Conservation (phyloP, 2,888 invertebrate genomes). For the Caenorhabditis sinica region DNA sequence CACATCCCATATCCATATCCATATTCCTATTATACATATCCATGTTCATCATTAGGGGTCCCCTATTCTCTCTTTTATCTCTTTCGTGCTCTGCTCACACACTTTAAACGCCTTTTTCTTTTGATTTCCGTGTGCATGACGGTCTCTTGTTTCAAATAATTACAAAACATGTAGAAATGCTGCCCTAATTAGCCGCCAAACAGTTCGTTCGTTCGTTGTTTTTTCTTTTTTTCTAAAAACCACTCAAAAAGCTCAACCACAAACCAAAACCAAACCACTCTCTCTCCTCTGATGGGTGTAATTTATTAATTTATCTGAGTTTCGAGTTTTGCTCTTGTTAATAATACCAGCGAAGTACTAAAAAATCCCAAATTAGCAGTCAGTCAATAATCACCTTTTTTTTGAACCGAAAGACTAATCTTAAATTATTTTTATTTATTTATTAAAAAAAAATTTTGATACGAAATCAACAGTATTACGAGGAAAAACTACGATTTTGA, state of each 20-base stretch:
- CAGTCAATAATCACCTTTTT: constrained; percentile 47
- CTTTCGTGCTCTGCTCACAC: constrained; percentile 46
- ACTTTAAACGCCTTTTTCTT: constrained; percentile 27
- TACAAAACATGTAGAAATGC: constrained; percentile 27
- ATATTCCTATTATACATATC: constrained; percentile 7
- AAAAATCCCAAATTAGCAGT: not conserved
- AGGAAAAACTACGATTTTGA: constrained; percentile 16
- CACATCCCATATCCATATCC: not conserved
- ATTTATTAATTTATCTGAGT: constrained; percentile 18
- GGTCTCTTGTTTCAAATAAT: constrained; percentile 13
- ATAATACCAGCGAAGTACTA: not conserved
- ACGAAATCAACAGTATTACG: constrained; percentile 7
- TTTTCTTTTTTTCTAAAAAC: constrained; percentile 1
- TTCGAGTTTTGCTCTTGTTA: not conserved
- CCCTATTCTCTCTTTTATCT: not conserved
- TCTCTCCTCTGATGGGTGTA: not conserved
- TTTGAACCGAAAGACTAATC: constrained; percentile 4
- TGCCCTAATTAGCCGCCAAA: constrained; percentile 38
- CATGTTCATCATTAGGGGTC: not conserved
- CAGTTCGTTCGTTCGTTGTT: not conserved
- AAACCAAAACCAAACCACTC: not conserved
- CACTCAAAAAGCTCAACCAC: not conserved
- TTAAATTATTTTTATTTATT: not conserved
- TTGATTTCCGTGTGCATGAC: constrained; percentile 55
- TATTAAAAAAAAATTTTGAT: no score